A percentile compares a stretch with the other conserved stretches of the same genome.
Evolutionary conservation across 1,140 invertebrate species (phyloP).

Genomic region (Penaeus vannamei): DNA sequence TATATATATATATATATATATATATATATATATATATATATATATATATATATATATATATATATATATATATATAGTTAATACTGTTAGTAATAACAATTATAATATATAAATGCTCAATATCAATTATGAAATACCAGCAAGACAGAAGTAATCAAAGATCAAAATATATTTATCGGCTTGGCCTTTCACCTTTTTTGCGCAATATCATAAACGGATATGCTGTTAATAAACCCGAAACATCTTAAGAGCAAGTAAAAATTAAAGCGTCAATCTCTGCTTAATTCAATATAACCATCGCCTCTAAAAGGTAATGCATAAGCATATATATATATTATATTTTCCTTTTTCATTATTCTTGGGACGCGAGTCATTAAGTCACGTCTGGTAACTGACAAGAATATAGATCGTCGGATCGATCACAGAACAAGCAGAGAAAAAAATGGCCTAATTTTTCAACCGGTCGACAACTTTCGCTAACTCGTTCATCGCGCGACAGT

Average conservation of each 20-base stretch:
- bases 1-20: not conserved
- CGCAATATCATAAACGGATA: no score
- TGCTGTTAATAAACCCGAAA: no score
- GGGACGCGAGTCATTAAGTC: constrained; percentile 34
- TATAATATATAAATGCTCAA: no score
- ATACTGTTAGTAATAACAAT: no score
- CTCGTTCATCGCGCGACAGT: constrained; percentile 35
- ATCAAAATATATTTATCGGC: no score
- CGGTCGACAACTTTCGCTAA: constrained; percentile 22
- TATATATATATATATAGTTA: no score
- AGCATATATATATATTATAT: constrained; percentile 12
- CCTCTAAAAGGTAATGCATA: constrained; percentile 6
- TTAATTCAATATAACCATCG: not conserved
- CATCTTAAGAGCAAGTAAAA: no score
- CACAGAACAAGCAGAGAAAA: constrained; percentile 20
- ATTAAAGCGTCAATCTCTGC: not conserved
- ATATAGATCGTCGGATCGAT: constrained; percentile 49
- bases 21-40: not conserved
- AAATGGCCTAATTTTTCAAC: constrained; percentile 25
- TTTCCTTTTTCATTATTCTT: not conserved
- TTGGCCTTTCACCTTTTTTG: no score
- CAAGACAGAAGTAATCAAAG: no score
- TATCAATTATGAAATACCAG: no score
- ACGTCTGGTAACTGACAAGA: constrained; percentile 22
- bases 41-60: no score